A percentile compares a stretch with the other conserved stretches of the same genome.
phyloP scores from a whole-genome alignment of 2,888 invertebrate species.

The Archips crataeganus region DNA sequence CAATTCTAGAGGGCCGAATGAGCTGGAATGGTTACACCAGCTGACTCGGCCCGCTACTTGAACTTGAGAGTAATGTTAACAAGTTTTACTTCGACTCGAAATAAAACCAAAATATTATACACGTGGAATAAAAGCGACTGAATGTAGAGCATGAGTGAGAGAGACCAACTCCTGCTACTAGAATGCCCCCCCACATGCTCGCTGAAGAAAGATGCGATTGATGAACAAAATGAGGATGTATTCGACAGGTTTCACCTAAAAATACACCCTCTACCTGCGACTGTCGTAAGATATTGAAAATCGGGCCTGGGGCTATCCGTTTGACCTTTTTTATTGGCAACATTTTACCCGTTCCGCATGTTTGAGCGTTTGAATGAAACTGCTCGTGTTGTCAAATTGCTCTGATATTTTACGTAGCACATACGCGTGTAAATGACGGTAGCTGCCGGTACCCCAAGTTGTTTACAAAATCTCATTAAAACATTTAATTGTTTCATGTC shows the following conservation, averaged over 20 bases:
- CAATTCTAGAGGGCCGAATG: neutral
- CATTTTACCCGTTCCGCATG: constrained; percentile 80
- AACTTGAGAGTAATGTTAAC: constrained; percentile 1
- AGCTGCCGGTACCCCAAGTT: constrained; percentile 21
- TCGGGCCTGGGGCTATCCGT: constrained; percentile 71
- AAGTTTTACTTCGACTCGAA: constrained; percentile 13
- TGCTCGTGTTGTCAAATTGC: constrained; percentile 73
- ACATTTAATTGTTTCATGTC: constrained; percentile 30
- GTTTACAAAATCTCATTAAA: constrained; percentile 38
- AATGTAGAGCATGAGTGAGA: neutral
- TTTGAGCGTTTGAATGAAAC: constrained; percentile 56
- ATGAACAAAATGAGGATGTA: constrained; percentile 73
- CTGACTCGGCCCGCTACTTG: neutral
- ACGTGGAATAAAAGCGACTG: constrained; percentile 1
- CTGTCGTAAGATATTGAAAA: constrained; percentile 80
- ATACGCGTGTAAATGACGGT: constrained; percentile 30
- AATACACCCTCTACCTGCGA: constrained; percentile 58
- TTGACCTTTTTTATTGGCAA: constrained; percentile 82
- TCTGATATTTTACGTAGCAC: constrained; percentile 33
- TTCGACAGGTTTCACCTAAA: constrained; percentile 62
- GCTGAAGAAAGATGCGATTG: constrained; percentile 64
- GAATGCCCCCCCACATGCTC: constrained; percentile 46
- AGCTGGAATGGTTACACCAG: neutral
- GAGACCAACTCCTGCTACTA: neutral
- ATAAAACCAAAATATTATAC: neutral